Evolutionary conservation across 2,888 invertebrate genomes (phyloP).

Genomic region (Sepioteuthis lessoniana): DNA sequence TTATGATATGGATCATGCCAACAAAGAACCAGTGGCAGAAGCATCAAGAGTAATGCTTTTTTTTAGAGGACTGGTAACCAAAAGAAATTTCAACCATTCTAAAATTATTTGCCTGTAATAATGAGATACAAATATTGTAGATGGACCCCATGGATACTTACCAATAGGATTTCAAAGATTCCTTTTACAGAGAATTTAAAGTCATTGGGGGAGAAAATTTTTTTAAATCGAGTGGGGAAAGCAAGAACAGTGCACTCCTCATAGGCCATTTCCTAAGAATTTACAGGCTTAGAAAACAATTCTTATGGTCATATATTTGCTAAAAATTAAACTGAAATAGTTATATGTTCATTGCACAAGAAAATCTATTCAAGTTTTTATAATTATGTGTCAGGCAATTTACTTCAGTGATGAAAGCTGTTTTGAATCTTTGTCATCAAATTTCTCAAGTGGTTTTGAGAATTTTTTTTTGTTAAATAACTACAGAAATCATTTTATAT

Average conservation of each 20-base stretch:
- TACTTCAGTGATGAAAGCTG: background rate
- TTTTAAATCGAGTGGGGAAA: background rate
- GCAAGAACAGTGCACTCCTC: background rate
- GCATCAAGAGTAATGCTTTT: background rate
- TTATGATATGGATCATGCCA: background rate
- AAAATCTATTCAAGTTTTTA: background rate
- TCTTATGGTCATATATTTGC: background rate
- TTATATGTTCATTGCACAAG: constrained; percentile 7
- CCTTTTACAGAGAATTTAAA: too few relatives aligned
- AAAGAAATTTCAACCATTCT: background rate
- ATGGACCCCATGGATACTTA: background rate
- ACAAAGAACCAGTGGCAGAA: background rate
- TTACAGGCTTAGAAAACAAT: constrained; percentile 4
- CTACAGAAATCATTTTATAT: constrained; percentile 33
- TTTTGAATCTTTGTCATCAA: background rate
- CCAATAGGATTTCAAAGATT: background rate
- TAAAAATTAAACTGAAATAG: background rate
- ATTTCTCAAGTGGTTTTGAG: background rate
- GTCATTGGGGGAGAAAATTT: background rate
- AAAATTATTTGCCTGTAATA: background rate
- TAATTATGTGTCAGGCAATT: constrained; percentile 21
- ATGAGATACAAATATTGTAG: background rate
- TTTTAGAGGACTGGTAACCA: background rate
- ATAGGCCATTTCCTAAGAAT: background rate
- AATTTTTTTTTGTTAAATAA: background rate